Evolutionary conservation across 2,113 vertebrate genomes (phyloP).

Genomic region (Bufo gargarizans): DNA sequence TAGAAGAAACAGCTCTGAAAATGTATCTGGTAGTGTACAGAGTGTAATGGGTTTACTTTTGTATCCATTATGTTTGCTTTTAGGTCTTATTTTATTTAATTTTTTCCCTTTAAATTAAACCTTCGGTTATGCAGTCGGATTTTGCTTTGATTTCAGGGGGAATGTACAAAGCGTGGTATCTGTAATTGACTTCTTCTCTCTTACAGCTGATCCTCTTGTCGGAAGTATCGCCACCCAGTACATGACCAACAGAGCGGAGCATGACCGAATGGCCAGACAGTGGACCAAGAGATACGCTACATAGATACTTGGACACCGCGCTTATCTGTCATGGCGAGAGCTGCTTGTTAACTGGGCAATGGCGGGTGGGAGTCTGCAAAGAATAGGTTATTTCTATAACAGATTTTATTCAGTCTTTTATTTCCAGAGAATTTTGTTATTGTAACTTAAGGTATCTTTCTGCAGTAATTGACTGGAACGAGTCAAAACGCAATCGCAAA

Average conservation of each 20-base stretch:
- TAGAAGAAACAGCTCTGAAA: no score
- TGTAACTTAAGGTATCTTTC: conserved; percentile 94
- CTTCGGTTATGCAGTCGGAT: no score
- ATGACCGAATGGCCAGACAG: conserved; percentile 96
- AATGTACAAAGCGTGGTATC: not conserved
- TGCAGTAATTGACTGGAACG: conserved; percentile 86
- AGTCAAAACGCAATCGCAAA: conserved; percentile 74
- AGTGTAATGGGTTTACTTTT: no score
- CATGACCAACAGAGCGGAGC: conserved; percentile 96
- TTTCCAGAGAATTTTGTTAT: conserved; percentile 87
- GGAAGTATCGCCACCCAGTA: conserved; percentile 97
- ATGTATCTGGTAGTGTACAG: no score
- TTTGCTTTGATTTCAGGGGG: no score
- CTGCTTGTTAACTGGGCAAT: conserved; percentile 79
- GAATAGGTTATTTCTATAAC: conserved; percentile 92
- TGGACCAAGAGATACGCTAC: conserved; percentile 97
- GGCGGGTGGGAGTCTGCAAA: conserved; percentile 77
- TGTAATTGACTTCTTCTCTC: not conserved
- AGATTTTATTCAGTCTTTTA: conserved; percentile 96
- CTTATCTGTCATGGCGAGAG: conserved; percentile 79
- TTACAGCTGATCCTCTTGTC: conserved; percentile 89
- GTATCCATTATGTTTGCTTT: no score
- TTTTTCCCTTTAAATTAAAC: no score
- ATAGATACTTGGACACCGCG: conserved; percentile 71
- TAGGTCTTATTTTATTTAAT: no score